These are phyloP conservation scores for Ceratotherium simum DNA, from an alignment of 2,113 vertebrate species.

Conservation along the genomic window DNA sequence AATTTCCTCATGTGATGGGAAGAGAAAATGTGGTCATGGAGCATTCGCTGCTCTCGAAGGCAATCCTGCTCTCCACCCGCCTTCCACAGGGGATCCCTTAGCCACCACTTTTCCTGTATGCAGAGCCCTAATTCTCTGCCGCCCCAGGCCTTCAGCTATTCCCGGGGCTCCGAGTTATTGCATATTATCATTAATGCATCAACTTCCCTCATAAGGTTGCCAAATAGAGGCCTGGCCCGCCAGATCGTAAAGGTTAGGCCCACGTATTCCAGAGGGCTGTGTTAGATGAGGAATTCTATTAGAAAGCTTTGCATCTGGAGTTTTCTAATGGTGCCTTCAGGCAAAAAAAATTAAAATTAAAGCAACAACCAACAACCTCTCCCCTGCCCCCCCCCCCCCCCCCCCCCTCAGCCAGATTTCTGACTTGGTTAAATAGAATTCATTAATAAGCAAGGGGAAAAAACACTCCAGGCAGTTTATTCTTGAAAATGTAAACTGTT, in stretches of 20 bases:
- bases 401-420: conserved; percentile 73
- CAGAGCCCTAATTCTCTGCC: background rate
- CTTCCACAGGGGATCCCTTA: background rate
- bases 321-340: conserved; percentile 83
- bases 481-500: conserved; percentile 79
- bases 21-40: background rate
- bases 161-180: background rate
- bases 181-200: conserved; percentile 66
- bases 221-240: conserved; percentile 64
- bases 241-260: conserved; percentile 76
- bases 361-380: conserved; percentile 64
- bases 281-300: conserved; percentile 77
- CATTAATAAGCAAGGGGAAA: conserved; percentile 80
- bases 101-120: background rate
- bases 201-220: conserved; percentile 40
- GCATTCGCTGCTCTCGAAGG: background rate
- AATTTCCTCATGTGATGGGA: background rate
- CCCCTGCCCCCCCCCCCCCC: background rate
- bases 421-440: conserved; percentile 80
- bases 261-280: conserved; percentile 59
- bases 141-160: conserved; percentile 73
- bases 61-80: background rate
- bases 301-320: conserved; percentile 82
- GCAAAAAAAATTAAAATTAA: conserved; percentile 82
- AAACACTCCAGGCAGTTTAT: conserved; percentile 76